Evolutionary conservation across 92 coral and sea anemone species (phyloP), one percentile per base, ranked within the genome.

Genomic region (Epizoanthus fatuus): DNA sequence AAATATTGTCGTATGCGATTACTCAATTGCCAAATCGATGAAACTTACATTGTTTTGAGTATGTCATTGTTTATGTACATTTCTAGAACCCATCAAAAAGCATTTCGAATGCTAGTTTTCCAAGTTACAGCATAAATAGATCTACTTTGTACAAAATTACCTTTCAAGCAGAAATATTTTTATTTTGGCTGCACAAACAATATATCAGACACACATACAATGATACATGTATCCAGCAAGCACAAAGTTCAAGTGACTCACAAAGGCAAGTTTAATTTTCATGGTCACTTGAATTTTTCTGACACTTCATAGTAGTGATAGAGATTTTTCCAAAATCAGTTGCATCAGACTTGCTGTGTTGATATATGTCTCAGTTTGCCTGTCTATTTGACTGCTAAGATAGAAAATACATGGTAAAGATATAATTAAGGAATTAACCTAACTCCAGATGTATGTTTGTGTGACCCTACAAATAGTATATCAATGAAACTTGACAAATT

Each of bases 11-110:
- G 63, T 13, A 55, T 62, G 14, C 62, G 13, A 32, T 55, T 56
- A 38, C 55, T 20, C 45, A 32, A 65, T 49, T 77, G 38, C 54
- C 56, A 11, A 59, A 20, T 77, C 59, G 35, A 39, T 77, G 56
- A 20, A 77, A 59, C 42, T 60, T 39, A 40, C 79, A 74, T 53
- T 51, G 63, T 74, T 74, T 37, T 7, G 5, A 45, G 57, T 70
- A 5, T 70, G 49, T 19, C 40, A 57, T 15, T 14, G 25, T 38
- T 58, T 60, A 42, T 77, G 82, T 77, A 60, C 42, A 22, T 44
- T 60, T 77, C 82, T 40, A 60, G 71, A 77, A 60, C 82, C 82
- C 57, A 62, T 56, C 45, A 60, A 60, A 59, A 77, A 77, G 82
- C 69, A 16, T 20, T 59, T 42, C 40, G 12, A 59, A 22, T 39